phyloP scores from a whole-genome alignment of 2,113 vertebrate species.

The Cichladusa arquata region DNA sequence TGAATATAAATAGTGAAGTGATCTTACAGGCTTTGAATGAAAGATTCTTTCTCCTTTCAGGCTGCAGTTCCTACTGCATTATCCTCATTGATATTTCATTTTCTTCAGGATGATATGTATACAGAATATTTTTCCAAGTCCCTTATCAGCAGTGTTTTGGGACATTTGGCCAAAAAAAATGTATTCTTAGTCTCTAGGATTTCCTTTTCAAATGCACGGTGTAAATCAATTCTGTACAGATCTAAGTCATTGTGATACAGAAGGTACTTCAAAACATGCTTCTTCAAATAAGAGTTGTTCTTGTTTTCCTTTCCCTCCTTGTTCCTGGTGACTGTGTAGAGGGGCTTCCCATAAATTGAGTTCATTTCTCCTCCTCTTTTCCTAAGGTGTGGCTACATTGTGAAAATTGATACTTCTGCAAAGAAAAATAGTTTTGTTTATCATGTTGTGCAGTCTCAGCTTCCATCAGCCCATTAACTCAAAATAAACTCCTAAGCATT shows the following conservation, averaged over 20 bases:
- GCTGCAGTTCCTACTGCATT: background rate
- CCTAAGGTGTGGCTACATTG: background rate
- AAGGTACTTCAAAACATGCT: background rate
- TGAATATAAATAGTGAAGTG: conserved; percentile 22
- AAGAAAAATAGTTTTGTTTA: conserved; percentile 5
- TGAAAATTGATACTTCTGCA: conserved; percentile 9
- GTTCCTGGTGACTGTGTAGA: background rate
- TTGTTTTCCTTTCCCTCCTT: background rate
- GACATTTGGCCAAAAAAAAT: background rate
- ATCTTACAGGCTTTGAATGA: background rate
- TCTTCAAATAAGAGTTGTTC: background rate
- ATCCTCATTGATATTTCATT: conserved; percentile 15
- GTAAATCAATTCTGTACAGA: background rate
- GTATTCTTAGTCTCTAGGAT: background rate
- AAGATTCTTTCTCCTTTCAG: conserved; percentile 10
- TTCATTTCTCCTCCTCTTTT: background rate
- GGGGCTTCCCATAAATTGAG: background rate
- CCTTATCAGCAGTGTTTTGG: background rate
- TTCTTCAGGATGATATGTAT: background rate
- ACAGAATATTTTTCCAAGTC: background rate
- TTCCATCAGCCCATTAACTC: conserved; percentile 16
- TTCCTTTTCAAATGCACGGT: background rate
- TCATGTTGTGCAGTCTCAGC: background rate
- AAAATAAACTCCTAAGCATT: conserved; percentile 44
- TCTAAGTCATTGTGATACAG: background rate